A percentile compares a stretch with the other conserved stretches of the same genome.
Conservation (phyloP, 2,888 invertebrate species). For the Pristionchus exspectatus region DNA sequence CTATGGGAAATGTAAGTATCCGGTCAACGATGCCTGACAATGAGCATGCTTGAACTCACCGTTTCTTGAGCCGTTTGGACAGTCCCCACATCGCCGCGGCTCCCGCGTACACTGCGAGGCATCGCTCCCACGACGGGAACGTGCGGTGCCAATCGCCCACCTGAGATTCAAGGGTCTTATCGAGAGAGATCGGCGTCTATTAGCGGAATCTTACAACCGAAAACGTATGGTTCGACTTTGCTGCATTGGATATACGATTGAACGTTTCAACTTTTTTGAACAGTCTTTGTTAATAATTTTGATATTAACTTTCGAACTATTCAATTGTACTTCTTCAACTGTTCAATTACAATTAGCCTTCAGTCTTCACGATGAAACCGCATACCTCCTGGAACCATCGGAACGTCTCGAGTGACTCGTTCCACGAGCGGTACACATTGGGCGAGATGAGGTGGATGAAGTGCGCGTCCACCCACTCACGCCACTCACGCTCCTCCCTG, state of each 20-base stretch:
- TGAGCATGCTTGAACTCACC: background rate
- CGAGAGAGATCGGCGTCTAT: too few relatives aligned
- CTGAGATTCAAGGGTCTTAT: too few relatives aligned
- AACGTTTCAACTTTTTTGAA: too few relatives aligned
- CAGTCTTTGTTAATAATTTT: too few relatives aligned
- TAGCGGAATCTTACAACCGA: too few relatives aligned
- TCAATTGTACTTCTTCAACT: too few relatives aligned
- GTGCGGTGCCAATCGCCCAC: conserved; percentile 93
- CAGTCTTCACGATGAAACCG: background rate
- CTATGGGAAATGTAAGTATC: too few relatives aligned
- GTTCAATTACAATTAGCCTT: too few relatives aligned
- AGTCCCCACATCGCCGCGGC: conserved; percentile 84
- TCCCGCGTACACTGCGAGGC: conserved; percentile 92
- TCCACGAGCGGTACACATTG: conserved; percentile 92
- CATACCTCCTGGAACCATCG: conserved; percentile 88
- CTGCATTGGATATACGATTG: too few relatives aligned
- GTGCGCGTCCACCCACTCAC: conserved; percentile 93
- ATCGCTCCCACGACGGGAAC: conserved; percentile 90
- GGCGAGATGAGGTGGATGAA: conserved; percentile 95
- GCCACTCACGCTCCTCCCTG: conserved; percentile 94
- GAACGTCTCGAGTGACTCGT: conserved; percentile 92
- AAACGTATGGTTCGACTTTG: background rate
- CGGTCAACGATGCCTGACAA: too few relatives aligned
- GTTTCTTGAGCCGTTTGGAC: background rate
- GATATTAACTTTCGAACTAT: too few relatives aligned